A percentile compares a stretch with the other conserved stretches of the same genome.
phyloP scores from a whole-genome alignment of 2,113 vertebrate genomes.

The Phodopus roborovskii region DNA sequence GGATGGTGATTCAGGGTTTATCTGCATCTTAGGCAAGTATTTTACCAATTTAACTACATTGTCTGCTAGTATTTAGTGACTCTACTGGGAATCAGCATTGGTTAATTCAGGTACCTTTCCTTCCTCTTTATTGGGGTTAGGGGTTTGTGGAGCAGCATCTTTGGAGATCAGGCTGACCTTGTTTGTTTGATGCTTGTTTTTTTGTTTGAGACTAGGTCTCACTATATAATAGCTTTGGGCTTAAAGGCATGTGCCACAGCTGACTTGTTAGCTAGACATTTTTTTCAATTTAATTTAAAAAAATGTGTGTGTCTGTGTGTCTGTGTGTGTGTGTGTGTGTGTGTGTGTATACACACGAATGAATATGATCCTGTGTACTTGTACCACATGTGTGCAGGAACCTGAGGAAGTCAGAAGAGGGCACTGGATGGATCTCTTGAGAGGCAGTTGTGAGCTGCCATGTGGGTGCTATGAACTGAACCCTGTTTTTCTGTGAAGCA shows the following conservation, averaged over 20 bases:
- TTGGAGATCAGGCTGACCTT: neutral
- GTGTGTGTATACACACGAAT: too few relatives aligned
- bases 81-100: neutral
- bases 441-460: neutral
- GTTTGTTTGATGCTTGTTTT: neutral
- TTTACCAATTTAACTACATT: neutral
- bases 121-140: neutral
- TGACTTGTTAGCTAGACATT: neutral
- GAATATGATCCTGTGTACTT: neutral
- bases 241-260: neutral
- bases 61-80: neutral
- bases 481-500: neutral
- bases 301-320: neutral
- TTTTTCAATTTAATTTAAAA: neutral
- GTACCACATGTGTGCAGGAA: neutral
- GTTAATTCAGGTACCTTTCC: slow-evolving; percentile 15
- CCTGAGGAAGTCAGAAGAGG: neutral
- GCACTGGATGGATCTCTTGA: neutral
- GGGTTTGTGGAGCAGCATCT: neutral
- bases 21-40: neutral
- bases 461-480: neutral
- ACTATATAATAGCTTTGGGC: neutral
- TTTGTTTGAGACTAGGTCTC: neutral
- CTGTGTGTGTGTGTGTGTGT: neutral
- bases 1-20: neutral